Percentiles rank a stretch among this genome's conserved stretches.
These are phyloP conservation scores for Phaenicophaeus curvirostris DNA, from an alignment of 2,797 vertebrate genomes.

Conservation along the genomic window DNA sequence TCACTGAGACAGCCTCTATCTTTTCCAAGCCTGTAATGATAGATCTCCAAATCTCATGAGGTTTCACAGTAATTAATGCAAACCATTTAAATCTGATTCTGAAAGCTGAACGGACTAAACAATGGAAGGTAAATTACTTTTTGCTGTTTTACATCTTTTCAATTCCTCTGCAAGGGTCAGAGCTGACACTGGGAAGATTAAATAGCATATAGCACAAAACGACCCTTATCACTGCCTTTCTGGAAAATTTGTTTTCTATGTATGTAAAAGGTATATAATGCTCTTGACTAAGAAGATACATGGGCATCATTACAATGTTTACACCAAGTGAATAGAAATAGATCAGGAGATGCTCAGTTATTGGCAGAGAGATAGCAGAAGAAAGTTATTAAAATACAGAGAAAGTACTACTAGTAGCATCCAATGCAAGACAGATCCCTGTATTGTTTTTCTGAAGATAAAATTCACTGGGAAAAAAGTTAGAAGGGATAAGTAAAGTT, in stretches of 20 bases:
- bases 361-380: constrained; percentile 82
- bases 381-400: constrained; percentile 90
- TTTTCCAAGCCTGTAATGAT: background rate
- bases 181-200: constrained; percentile 64
- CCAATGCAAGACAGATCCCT: constrained; percentile 78
- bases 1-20: constrained; percentile 40
- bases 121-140: constrained; percentile 69
- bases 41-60: constrained; percentile 53
- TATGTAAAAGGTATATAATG: constrained; percentile 63
- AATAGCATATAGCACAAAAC: constrained; percentile 62
- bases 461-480: constrained; percentile 81
- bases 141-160: constrained; percentile 70
- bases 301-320: constrained; percentile 66
- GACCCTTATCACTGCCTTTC: constrained; percentile 59
- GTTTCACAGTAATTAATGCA: constrained; percentile 68
- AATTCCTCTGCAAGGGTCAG: constrained; percentile 55
- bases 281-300: constrained; percentile 64
- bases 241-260: constrained; percentile 66
- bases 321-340: constrained; percentile 77
- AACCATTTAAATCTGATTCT: constrained; percentile 71
- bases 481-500: constrained; percentile 16
- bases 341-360: constrained; percentile 84
- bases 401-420: constrained; percentile 80
- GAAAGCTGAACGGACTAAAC: constrained; percentile 70
- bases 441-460: constrained; percentile 89